Evolutionary conservation across 2,113 vertebrate genomes (phyloP).

Genomic region (Miniopterus natalensis): DNA sequence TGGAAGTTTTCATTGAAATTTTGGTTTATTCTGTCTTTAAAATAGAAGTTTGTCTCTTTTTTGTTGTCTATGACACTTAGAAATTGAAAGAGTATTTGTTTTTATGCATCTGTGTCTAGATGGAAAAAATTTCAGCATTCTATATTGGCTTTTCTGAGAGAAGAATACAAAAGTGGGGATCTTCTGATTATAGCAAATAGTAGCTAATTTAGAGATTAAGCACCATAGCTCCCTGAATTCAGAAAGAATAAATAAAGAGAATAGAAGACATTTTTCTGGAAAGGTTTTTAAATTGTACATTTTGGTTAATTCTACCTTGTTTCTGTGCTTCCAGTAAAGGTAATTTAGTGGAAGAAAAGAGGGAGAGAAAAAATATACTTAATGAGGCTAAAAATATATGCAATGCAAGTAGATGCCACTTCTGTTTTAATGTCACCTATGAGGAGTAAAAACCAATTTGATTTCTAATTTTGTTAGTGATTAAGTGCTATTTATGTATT

Average conservation of each 20-base stretch:
- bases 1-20: conserved; percentile 56
- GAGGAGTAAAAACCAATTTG: conserved; percentile 48
- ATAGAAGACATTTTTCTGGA: conserved; percentile 40
- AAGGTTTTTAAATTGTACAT: conserved; percentile 8
- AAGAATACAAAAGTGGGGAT: background rate
- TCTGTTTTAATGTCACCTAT: conserved; percentile 38
- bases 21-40: conserved; percentile 31
- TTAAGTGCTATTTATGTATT: conserved; percentile 62
- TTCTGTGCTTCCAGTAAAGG: conserved; percentile 47
- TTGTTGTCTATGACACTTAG: background rate
- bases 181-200: conserved; percentile 9
- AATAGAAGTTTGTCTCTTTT: conserved; percentile 57
- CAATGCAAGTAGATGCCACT: background rate
- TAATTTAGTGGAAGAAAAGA: conserved; percentile 50
- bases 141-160: background rate
- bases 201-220: conserved; percentile 22
- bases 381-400: conserved; percentile 49
- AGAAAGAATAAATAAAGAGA: conserved; percentile 53
- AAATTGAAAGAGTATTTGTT: conserved; percentile 25
- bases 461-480: conserved; percentile 69
- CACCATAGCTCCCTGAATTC: background rate
- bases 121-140: conserved; percentile 14
- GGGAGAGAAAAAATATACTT: background rate
- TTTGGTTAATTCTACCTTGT: background rate
- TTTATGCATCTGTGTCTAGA: background rate